Percentiles rank a stretch among this genome's conserved stretches.
phyloP scores from a whole-genome alignment of 2,113 vertebrate genomes.

The Chauna torquata region DNA sequence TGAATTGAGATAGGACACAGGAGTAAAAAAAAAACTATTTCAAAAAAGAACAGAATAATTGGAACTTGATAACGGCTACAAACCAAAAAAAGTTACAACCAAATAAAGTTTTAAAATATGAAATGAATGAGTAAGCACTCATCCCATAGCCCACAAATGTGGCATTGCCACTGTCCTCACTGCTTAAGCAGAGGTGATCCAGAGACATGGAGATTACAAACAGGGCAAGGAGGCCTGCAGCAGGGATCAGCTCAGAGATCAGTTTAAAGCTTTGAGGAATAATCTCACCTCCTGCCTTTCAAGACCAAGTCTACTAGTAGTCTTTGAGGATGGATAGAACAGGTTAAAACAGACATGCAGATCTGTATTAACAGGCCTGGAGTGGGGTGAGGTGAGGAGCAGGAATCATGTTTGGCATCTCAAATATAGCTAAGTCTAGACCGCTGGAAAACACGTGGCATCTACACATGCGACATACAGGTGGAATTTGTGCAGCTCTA shows the following conservation, averaged over 20 bases:
- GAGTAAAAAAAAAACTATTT: background rate
- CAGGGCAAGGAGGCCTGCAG: background rate
- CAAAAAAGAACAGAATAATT: background rate
- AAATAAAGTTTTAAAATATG: background rate
- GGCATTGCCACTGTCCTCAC: background rate
- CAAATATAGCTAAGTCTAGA: background rate
- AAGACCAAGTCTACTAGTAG: background rate
- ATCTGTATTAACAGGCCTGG: background rate
- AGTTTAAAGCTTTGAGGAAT: background rate
- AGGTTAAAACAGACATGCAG: background rate
- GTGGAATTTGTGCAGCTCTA: background rate
- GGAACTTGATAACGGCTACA: background rate
- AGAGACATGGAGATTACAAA: background rate
- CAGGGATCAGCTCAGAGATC: background rate
- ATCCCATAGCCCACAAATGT: background rate
- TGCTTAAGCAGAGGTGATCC: background rate
- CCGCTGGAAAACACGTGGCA: background rate
- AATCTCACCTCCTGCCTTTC: background rate
- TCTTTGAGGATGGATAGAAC: background rate
- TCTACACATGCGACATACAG: background rate
- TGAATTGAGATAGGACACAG: background rate
- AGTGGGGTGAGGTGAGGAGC: fast-evolving
- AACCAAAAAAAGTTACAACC: background rate
- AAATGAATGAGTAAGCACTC: background rate
- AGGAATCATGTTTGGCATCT: background rate